These are phyloP conservation scores for Danio tinwini DNA, from an alignment of 2,797 vertebrate genomes.

Conservation along the genomic window DNA sequence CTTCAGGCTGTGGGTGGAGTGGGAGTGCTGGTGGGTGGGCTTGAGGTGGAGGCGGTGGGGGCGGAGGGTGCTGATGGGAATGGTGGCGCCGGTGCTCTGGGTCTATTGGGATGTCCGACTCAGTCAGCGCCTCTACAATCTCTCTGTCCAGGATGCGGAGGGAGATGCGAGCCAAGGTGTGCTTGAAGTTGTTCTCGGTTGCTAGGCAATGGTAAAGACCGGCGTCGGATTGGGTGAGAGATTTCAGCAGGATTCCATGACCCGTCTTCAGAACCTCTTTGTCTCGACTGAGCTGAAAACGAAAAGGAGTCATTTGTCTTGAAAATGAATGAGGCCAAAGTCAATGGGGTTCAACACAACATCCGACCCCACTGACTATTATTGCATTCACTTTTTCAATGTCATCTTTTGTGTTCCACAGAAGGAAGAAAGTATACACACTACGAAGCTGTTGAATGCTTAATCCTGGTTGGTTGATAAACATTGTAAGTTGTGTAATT, in stretches of 20 bases:
- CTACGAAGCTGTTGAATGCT: too few relatives aligned
- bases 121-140: slow-evolving; percentile 70
- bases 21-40: slow-evolving; percentile 43
- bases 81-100: slow-evolving; percentile 45
- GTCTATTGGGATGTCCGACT: slow-evolving; percentile 55
- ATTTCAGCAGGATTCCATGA: slow-evolving; percentile 70
- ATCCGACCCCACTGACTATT: neutral
- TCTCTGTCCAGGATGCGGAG: slow-evolving; percentile 71
- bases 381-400: too few relatives aligned
- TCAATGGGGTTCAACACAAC: neutral
- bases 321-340: neutral
- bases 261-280: slow-evolving; percentile 68
- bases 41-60: slow-evolving; percentile 57
- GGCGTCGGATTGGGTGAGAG: slow-evolving; percentile 61
- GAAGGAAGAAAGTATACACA: too few relatives aligned
- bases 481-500: too few relatives aligned
- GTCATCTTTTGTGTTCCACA: too few relatives aligned
- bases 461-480: too few relatives aligned
- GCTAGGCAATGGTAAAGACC: slow-evolving; percentile 69
- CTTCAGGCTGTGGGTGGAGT: slow-evolving; percentile 64
- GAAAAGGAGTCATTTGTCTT: neutral
- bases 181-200: slow-evolving; percentile 73
- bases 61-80: slow-evolving; percentile 49
- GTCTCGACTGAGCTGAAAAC: slow-evolving; percentile 66
- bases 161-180: slow-evolving; percentile 65